Evolutionary conservation across 2,888 invertebrate genomes (phyloP), one percentile per base, ranked within the genome.

Genomic region (Hypselothyrea guttata): DNA sequence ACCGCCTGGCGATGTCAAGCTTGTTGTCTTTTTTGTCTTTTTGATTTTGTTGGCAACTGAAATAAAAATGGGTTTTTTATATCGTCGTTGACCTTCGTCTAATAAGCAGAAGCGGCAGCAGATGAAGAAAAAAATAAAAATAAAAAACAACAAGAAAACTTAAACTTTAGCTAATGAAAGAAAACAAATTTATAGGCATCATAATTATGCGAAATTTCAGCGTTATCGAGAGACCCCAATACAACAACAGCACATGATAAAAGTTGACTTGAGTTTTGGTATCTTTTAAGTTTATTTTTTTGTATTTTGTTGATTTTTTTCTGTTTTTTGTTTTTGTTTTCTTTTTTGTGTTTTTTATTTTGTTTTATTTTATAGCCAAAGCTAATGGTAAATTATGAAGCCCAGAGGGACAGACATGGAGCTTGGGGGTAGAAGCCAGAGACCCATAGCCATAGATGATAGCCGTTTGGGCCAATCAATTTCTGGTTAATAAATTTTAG

Each of bases 171-270:
- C 78, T 78, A 86, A 85, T 84, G 82, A 83, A 79, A 79, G 78
- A 81, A 81, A 81, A 81, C 72, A 82, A 82, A 86, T 86, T 86
- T 84, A 86, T 86, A 71, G 85, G 72, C 74, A 76, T 73, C 78
- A 79, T 86, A 86, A 84, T 86, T 86, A 84, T 86, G 85, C 85
- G 76, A 81, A 78, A 83, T 77, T 82, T 72, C 66, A 63, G 47
- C 64, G 71, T 68, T 63, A 84, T 84, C 75, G 65, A 62, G 69
- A 64, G 69, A 64, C 53, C 56, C 34, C 59, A 48, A 53, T 40
- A 61, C 33, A 18, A 62, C 41, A 35, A 60, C 28, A 42, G 28
- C 52, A 48, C 45, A 62, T 64, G 71, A 72, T 64, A 68, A 68
- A 72, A 64, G 38, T 52, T 41, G 31, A 52, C 18, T 34, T 27